Base-by-base conservation (phyloP, 2,797 vertebrate genomes). In the Capromys pilorides region DNA sequence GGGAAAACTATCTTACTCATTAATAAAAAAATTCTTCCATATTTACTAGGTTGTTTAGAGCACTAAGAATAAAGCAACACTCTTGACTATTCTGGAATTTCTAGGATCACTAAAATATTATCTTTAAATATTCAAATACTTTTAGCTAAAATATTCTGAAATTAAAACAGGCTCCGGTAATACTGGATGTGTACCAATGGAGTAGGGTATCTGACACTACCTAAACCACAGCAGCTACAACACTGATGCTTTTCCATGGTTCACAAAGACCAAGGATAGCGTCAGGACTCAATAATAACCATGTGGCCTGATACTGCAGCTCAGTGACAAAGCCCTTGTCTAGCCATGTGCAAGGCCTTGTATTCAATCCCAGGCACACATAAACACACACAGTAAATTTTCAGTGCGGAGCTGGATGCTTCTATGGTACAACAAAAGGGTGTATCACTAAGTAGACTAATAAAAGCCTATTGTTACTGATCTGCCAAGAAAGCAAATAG, bases 401-500 rank as follows among this genome's bases (percentile, higher is more conserved):
- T 18, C 84, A 92, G 75, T 22, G 24, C 41, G 39, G 2, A 10
- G 6, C 26, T 41, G 51, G 41, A 94, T 41, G 59, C 36, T 24
- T 75, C 69, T 57, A 62, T 61, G 33, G 10, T 51, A 11, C 14
- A 66, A 39, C 45, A 85, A 16, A 61, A 90, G 61, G 79, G 71
- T 36, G 22, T 12, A 88, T 31, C 59, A 75, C 57, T 93, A 28
- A 92, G 78, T n/a, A 86, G 88, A 86, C 36, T 39, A 93, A 57
- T 36, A 28, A 92, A 67, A 95, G 31, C 31, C n/a, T 80, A 28
- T 5, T 83, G 31, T 66, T 99, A 99, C 28, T 66, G 99, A 99
- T 97, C 98, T 99, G 97, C 98, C 98, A 73, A 99, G 99, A 98
- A 99, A 98, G 98, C 99, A 99, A 98, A 99, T 99, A 98, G 99